These are phyloP conservation scores for Sebastes fasciatus DNA, from an alignment of 2,113 vertebrate species.

Conservation along the genomic window DNA sequence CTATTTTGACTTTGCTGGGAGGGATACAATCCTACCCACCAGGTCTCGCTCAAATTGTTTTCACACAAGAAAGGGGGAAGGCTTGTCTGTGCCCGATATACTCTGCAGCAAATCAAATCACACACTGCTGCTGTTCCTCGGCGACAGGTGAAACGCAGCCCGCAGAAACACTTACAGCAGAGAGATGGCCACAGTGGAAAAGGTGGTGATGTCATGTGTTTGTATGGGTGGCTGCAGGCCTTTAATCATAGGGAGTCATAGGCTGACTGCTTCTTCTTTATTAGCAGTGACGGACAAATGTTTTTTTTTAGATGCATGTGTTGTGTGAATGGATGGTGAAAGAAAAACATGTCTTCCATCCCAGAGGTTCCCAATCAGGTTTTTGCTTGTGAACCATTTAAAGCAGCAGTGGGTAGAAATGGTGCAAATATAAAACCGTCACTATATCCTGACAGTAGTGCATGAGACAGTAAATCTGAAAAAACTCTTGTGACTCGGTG, in stretches of 20 bases:
- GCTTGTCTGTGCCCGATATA: slow-evolving; percentile 21
- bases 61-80: slow-evolving; percentile 40
- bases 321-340: neutral
- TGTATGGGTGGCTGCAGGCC: slow-evolving; percentile 11
- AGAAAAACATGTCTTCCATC: neutral
- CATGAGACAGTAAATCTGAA: too few relatives aligned
- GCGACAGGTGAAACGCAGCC: slow-evolving; percentile 49
- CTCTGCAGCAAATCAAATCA: slow-evolving; percentile 52
- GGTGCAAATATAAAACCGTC: too few relatives aligned
- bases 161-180: slow-evolving; percentile 34
- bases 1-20: slow-evolving; percentile 39
- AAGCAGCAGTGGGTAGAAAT: neutral
- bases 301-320: neutral
- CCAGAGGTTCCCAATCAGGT: neutral
- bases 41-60: slow-evolving; percentile 38
- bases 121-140: slow-evolving; percentile 33
- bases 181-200: neutral
- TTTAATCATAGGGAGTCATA: slow-evolving; percentile 32
- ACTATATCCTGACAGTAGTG: too few relatives aligned
- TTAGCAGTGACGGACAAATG: neutral
- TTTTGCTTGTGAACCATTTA: neutral
- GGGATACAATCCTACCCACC: slow-evolving; percentile 13
- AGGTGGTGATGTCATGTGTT: slow-evolving; percentile 55
- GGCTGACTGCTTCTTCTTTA: neutral
- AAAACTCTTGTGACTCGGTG: too few relatives aligned